phyloP scores from a whole-genome alignment of 2,113 vertebrate species.

The Procapra przewalskii region DNA sequence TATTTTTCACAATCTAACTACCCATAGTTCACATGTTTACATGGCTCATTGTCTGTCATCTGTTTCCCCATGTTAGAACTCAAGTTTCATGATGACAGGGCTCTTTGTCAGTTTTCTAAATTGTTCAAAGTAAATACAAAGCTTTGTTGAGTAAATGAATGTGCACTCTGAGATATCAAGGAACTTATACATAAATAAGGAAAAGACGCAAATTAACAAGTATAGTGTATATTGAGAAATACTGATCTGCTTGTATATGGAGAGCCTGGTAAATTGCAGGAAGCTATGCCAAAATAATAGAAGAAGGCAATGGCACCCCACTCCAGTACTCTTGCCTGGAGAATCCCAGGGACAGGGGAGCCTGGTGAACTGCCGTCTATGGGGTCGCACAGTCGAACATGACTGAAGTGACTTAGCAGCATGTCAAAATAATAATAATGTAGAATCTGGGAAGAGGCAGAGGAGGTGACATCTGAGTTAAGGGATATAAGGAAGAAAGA shows the following conservation, averaged over 20 bases:
- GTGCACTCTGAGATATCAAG: not conserved
- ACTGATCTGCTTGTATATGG: rapidly evolving
- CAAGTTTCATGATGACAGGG: not conserved
- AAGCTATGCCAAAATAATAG: not conserved
- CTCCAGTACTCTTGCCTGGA: too few relatives aligned
- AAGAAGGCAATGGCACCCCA: too few relatives aligned
- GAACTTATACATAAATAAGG: not conserved
- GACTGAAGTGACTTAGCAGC: too few relatives aligned
- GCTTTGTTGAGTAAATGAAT: not conserved
- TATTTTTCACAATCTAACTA: not conserved
- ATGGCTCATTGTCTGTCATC: not conserved
- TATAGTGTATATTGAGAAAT: not conserved
- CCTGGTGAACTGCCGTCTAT: too few relatives aligned
- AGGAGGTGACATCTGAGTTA: not conserved
- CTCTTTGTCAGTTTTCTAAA: not conserved
- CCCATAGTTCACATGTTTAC: not conserved
- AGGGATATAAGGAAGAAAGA: not conserved
- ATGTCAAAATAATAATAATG: not conserved
- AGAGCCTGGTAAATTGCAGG: not conserved
- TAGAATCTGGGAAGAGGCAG: not conserved
- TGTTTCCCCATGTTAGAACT: not conserved
- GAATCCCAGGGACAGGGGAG: too few relatives aligned
- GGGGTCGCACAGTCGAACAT: rapidly evolving
- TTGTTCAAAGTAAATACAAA: not conserved
- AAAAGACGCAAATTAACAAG: not conserved